Percentiles rank a stretch among this genome's conserved stretches.
Conservation (phyloP, 2,797 vertebrate species). For the Halcyon leucocephala region DNA sequence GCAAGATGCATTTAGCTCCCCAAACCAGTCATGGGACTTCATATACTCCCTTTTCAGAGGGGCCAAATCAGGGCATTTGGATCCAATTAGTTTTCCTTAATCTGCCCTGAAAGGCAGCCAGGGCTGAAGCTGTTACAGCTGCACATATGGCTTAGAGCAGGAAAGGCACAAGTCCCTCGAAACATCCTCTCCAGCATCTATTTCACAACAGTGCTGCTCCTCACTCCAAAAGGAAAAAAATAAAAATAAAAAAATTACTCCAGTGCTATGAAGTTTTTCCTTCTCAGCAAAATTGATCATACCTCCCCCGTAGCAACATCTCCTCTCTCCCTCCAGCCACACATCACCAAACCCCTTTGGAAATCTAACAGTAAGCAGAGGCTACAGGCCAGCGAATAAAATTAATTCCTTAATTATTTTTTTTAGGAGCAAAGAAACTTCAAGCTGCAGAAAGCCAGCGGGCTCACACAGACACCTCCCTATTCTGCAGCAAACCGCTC, state of each 20-base stretch:
- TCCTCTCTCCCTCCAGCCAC: background rate
- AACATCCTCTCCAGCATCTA: background rate
- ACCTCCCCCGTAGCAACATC: background rate
- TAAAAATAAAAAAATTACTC: too few species aligned
- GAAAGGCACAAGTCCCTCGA: background rate
- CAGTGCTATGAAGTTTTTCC: background rate
- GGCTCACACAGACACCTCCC: background rate
- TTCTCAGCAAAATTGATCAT: background rate
- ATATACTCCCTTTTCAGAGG: background rate
- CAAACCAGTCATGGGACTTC: accelerated
- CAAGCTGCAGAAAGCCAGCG: background rate
- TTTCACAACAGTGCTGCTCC: background rate
- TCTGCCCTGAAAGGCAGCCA: conserved; percentile 6
- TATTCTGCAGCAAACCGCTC: background rate
- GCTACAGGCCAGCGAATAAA: background rate
- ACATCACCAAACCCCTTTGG: background rate
- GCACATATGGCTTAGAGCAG: background rate
- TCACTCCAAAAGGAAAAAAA: background rate
- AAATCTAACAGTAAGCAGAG: background rate
- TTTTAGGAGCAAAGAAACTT: background rate
- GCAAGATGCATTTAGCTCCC: background rate
- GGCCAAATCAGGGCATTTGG: background rate
- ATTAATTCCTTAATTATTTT: background rate
- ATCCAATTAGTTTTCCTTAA: background rate
- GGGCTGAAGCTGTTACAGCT: conserved; percentile 17